Evolutionary conservation across 1,140 invertebrate genomes (phyloP).

Genomic region (Copidosoma floridanum): DNA sequence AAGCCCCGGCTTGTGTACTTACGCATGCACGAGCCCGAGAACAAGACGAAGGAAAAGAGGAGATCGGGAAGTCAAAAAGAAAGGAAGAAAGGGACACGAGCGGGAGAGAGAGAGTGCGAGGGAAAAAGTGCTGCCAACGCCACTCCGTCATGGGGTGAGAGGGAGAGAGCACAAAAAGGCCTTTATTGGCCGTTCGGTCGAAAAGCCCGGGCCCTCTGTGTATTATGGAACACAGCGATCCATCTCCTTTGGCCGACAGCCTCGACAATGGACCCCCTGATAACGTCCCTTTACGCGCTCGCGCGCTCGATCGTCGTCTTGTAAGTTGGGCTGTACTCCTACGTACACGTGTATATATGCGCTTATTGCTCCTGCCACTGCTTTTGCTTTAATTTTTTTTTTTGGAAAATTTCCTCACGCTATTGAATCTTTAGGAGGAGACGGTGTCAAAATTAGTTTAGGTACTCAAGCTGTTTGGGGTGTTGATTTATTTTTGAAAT

Average conservation of each 20-base stretch:
- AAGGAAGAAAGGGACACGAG: background rate
- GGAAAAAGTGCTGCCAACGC: conserved; percentile 11
- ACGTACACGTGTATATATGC: too few relatives aligned
- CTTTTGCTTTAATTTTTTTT: too few relatives aligned
- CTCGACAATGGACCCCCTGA: conserved; percentile 44
- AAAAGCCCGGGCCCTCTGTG: conserved; percentile 38
- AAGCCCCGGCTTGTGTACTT: too few relatives aligned
- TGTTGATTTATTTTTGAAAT: too few relatives aligned
- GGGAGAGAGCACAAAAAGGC: conserved; percentile 39
- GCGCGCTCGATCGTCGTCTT: too few relatives aligned
- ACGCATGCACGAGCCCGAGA: background rate
- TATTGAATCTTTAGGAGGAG: too few relatives aligned
- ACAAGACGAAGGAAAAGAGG: background rate
- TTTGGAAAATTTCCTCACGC: too few relatives aligned
- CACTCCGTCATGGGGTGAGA: conserved; percentile 43
- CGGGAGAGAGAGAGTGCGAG: background rate
- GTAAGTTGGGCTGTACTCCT: too few relatives aligned
- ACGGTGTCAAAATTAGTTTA: too few relatives aligned
- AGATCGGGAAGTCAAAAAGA: background rate
- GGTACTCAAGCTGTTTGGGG: too few relatives aligned
- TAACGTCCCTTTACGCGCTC: conserved; percentile 35
- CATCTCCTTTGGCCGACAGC: conserved; percentile 49
- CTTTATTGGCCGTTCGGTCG: conserved; percentile 49
- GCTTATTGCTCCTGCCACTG: too few relatives aligned
- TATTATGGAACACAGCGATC: conserved; percentile 49